phyloP scores from a whole-genome alignment of 2,113 vertebrate species.

The Hemiscyllium ocellatum region DNA sequence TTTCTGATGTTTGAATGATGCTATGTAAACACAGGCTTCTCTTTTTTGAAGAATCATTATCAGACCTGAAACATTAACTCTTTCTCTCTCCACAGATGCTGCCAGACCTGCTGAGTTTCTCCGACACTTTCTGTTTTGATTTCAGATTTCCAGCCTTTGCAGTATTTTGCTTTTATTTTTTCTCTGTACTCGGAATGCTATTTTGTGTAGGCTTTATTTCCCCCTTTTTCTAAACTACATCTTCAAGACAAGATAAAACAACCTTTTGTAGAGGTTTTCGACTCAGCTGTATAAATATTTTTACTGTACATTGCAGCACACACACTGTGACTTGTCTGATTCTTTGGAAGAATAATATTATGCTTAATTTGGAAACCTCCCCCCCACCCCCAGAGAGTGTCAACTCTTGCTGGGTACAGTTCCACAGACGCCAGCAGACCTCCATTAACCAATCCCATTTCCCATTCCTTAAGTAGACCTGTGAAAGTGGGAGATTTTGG shows the following conservation, averaged over 20 bases:
- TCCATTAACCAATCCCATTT: neutral
- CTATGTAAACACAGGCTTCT: neutral
- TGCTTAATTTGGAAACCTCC: slow-evolving; percentile 19
- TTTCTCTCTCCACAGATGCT: too few relatives aligned
- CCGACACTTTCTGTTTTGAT: too few relatives aligned
- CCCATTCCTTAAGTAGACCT: neutral
- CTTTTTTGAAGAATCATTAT: too few relatives aligned
- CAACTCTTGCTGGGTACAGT: neutral
- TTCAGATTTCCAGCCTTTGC: too few relatives aligned
- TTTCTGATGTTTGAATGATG: neutral
- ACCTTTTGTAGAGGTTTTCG: neutral
- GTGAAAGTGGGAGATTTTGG: neutral
- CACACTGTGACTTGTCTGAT: slow-evolving; percentile 27
- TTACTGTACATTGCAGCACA: neutral
- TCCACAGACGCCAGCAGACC: neutral
- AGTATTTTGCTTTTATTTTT: neutral
- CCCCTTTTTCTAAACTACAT: neutral
- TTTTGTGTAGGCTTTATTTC: neutral
- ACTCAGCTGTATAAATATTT: slow-evolving; percentile 29
- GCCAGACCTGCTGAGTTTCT: too few relatives aligned
- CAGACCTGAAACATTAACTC: too few relatives aligned
- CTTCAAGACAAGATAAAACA: slow-evolving; percentile 10
- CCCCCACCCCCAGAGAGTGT: neutral
- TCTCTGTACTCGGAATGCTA: neutral
- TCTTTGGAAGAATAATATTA: slow-evolving; percentile 8